Evolutionary conservation across 2,888 invertebrate species (phyloP), one percentile per base, ranked within the genome.

Genomic region (Antitype chi): DNA sequence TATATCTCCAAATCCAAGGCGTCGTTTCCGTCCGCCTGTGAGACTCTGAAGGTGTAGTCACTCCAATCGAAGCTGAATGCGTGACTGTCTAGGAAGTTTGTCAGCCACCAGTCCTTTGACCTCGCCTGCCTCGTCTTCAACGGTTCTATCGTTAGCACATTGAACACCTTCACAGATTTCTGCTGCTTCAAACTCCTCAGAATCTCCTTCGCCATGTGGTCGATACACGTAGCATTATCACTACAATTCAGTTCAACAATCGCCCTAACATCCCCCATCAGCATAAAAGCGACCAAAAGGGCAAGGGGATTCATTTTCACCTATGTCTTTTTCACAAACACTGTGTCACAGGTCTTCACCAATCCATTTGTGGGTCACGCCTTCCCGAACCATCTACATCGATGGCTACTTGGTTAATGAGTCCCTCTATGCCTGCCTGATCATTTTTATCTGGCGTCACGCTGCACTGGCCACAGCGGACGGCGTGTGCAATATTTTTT

Each of bases 141-240:
- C 20, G 97, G 97, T 82, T 97, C 97, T 83, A 97, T 95, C 85
- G 97, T 97, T 81, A 97, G 92, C 83, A 96, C 89, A 76, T 97
- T 97, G 90, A 97, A 97, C 53, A 97, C 85, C 87, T 95, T 96
- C 78, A 97, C 95, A 71, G 97, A 94, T 87, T 96, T 97, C 87
- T 97, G 96, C 72, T 97, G 95, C 72, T 96, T 93, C 79, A 97
- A 95, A 86, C 96, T 97, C 86, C 93, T 95, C 76, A 97, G 91
- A 70, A 97, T 94, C 83, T 97, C 95, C 80, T 92, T 95, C 32
- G 97, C 95, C 89, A 97, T 91, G 55, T 93, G 88, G 75, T 97
- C 96, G 57, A 97, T 95, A 87, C 97, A 97, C 80, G 97, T 97
- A 53, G 97, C 97, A 92, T 97, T 97, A 89, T 97, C 97, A 91